phyloP scores from a whole-genome alignment of 2,888 invertebrate species.

The Troides oblongomaculatus region DNA sequence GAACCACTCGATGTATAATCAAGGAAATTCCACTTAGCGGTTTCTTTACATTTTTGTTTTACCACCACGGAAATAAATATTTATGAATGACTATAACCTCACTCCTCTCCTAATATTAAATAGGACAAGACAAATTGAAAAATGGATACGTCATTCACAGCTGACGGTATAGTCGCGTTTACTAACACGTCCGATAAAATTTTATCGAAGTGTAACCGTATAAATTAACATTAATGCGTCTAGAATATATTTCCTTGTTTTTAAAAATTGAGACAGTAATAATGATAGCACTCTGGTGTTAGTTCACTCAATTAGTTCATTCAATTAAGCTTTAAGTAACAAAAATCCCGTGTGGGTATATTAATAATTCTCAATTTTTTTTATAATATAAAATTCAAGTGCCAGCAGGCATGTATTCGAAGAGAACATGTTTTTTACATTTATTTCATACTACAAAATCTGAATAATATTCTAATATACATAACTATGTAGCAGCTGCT shows the following conservation, averaged over 20 bases:
- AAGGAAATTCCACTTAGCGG: conserved; percentile 50
- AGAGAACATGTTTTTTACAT: neutral
- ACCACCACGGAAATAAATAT: conserved; percentile 34
- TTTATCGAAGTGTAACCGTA: conserved; percentile 42
- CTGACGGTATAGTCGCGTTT: conserved; percentile 34
- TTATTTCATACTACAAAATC: neutral
- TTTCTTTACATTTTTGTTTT: conserved; percentile 47
- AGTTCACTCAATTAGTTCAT: neutral
- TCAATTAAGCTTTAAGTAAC: neutral
- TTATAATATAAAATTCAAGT: neutral
- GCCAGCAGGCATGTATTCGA: neutral
- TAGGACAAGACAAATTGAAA: conserved; percentile 5
- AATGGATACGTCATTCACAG: conserved; percentile 32
- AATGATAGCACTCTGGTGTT: neutral
- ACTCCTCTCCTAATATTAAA: conserved; percentile 5
- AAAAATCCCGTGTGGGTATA: neutral
- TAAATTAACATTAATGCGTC: conserved; percentile 48
- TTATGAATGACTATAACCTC: conserved; percentile 16
- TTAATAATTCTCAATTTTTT: neutral
- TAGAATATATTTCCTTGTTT: conserved; percentile 31
- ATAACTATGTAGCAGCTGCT: neutral
- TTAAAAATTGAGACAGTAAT: conserved; percentile 6
- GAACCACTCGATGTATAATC: conserved; percentile 37
- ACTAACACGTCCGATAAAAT: conserved; percentile 43
- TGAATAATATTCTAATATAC: neutral